Evolutionary conservation across 2,113 vertebrate species (phyloP).

Genomic region (Percina caprodes): DNA sequence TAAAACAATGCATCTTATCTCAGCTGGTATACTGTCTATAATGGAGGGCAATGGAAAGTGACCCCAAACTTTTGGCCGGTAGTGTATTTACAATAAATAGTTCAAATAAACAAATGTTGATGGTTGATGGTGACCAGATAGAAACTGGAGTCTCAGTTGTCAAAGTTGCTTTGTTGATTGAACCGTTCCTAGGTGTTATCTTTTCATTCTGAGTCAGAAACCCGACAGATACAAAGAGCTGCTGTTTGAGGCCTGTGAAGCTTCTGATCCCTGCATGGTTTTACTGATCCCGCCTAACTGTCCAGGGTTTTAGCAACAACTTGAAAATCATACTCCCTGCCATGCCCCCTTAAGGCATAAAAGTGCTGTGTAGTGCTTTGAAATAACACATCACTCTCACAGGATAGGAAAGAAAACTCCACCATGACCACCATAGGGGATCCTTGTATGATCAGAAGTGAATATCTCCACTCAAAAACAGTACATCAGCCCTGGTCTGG

Average conservation of each 20-base stretch:
- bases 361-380: slow-evolving; percentile 23
- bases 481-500: not conserved
- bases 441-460: slow-evolving; percentile 6
- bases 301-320: slow-evolving; percentile 20
- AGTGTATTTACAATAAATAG: not conserved
- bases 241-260: slow-evolving; percentile 15
- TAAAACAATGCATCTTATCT: too few relatives aligned
- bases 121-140: not conserved
- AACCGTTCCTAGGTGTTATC: not conserved
- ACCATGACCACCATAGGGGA: slow-evolving; percentile 14
- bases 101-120: not conserved
- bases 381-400: slow-evolving; percentile 24
- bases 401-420: not conserved
- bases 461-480: slow-evolving; percentile 11
- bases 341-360: slow-evolving; percentile 18
- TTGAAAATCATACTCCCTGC: slow-evolving; percentile 20
- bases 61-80: too few relatives aligned
- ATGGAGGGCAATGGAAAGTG: too few relatives aligned
- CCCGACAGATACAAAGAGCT: not conserved
- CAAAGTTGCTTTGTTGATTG: not conserved
- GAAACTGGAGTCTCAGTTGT: not conserved
- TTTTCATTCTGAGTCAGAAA: not conserved
- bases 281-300: slow-evolving; percentile 24
- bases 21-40: too few relatives aligned
- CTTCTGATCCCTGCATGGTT: slow-evolving; percentile 34